Conservation (phyloP, 2,888 invertebrate species). For the Gastracanthus pulcherrimus region DNA sequence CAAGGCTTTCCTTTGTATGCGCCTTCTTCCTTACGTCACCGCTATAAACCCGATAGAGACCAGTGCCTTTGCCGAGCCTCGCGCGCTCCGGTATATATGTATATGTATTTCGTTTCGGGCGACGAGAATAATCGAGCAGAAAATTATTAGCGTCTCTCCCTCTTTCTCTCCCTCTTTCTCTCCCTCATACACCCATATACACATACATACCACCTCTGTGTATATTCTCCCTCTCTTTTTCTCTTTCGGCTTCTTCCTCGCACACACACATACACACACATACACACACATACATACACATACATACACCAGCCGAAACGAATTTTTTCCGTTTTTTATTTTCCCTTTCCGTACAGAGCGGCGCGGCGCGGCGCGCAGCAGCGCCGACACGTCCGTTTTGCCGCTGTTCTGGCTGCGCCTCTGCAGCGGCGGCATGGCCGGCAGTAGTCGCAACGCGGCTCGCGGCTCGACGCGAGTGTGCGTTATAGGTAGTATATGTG, state of each 20-base stretch:
- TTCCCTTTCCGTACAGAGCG: conserved; percentile 25
- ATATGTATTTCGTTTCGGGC: conserved; percentile 14
- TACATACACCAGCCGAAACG: conserved; percentile 21
- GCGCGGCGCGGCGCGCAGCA: not conserved
- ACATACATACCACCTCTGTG: no score
- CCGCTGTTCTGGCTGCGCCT: not conserved
- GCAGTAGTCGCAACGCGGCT: not conserved
- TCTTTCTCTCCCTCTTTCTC: conserved; percentile 4
- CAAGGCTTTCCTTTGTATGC: conserved; percentile 46
- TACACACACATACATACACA: no score
- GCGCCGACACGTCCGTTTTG: conserved; percentile 4
- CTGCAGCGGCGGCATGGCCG: not conserved
- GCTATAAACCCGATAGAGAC: not conserved
- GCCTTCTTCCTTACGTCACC: conserved; percentile 37
- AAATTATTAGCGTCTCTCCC: conserved; percentile 31
- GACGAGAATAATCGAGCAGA: conserved; percentile 47
- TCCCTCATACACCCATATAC: not conserved
- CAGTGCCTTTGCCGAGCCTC: no score
- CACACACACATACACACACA: no score
- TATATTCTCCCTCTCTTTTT: not conserved
- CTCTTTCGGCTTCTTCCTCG: not conserved
- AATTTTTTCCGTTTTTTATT: conserved; percentile 48
- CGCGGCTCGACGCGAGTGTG: no score
- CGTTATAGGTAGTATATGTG: no score
- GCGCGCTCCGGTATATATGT: no score